A percentile compares a stretch with the other conserved stretches of the same genome.
Conservation (phyloP, 2,797 vertebrate genomes). For the Gorsachius magnificus region DNA sequence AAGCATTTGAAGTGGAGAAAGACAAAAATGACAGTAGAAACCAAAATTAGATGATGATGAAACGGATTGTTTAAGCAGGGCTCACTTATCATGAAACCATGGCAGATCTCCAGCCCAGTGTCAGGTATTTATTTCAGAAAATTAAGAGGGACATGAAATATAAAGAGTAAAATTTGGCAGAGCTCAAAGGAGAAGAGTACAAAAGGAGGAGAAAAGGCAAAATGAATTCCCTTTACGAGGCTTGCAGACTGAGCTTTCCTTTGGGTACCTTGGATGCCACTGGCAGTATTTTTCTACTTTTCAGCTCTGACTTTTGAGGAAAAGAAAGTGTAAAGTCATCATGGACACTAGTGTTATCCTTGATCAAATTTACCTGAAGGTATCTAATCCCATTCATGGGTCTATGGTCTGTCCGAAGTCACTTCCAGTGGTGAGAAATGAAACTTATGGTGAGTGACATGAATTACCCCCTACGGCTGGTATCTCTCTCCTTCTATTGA, state of each 20-base stretch:
- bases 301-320: neutral
- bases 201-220: neutral
- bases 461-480: neutral
- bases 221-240: neutral
- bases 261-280: neutral
- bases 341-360: neutral
- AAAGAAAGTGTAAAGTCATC: neutral
- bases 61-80: neutral
- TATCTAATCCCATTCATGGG: neutral
- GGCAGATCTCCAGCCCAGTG: neutral
- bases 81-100: neutral
- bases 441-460: neutral
- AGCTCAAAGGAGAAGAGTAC: neutral
- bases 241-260: neutral
- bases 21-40: constrained; percentile 19
- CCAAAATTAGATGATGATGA: constrained; percentile 31
- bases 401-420: neutral
- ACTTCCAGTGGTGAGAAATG: neutral
- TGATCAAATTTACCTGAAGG: neutral
- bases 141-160: neutral
- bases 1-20: neutral
- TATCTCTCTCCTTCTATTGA: neutral
- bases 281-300: neutral
- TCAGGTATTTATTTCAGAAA: neutral
- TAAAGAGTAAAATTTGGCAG: neutral